Evolutionary conservation across 2,888 invertebrate genomes (phyloP).

Genomic region (Heliothis peltigera): DNA sequence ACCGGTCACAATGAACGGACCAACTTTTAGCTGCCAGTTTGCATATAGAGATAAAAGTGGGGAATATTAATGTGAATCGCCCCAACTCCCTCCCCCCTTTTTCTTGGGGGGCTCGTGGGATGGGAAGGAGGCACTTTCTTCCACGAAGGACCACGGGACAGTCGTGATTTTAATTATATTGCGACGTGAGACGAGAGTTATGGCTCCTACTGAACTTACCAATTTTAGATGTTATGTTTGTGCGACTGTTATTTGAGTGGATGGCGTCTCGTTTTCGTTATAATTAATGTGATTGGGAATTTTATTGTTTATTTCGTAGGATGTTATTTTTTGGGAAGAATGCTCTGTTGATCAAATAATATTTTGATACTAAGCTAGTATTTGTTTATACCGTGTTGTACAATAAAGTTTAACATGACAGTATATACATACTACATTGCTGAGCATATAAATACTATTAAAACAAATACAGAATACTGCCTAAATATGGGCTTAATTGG

Average conservation of each 20-base stretch:
- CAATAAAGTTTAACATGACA: too few species aligned
- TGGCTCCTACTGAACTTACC: conserved; percentile 77
- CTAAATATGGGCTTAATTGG: too few species aligned
- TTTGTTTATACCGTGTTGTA: too few species aligned
- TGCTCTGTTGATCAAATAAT: neutral
- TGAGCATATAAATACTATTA: too few species aligned
- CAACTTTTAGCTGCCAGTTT: conserved; percentile 89
- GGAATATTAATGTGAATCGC: conserved; percentile 90
- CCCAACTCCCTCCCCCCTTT: conserved; percentile 67
- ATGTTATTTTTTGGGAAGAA: neutral
- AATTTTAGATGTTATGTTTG: conserved; percentile 65
- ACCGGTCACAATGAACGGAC: conserved; percentile 88
- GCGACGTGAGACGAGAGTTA: conserved; percentile 86
- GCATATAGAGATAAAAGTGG: conserved; percentile 90
- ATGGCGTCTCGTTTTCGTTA: conserved; percentile 47
- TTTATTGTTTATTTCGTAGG: neutral
- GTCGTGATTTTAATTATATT: conserved; percentile 90
- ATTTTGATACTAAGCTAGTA: too few species aligned
- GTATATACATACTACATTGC: too few species aligned
- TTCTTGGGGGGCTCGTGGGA: conserved; percentile 59
- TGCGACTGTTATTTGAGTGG: conserved; percentile 55
- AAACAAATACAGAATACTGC: too few species aligned
- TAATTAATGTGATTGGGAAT: conserved; percentile 5
- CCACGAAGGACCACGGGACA: conserved; percentile 87
- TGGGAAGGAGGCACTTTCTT: conserved; percentile 79